Evolutionary conservation across 2,113 vertebrate species (phyloP), one percentile per base, ranked within the genome.

Genomic region (Platichthys flesus): DNA sequence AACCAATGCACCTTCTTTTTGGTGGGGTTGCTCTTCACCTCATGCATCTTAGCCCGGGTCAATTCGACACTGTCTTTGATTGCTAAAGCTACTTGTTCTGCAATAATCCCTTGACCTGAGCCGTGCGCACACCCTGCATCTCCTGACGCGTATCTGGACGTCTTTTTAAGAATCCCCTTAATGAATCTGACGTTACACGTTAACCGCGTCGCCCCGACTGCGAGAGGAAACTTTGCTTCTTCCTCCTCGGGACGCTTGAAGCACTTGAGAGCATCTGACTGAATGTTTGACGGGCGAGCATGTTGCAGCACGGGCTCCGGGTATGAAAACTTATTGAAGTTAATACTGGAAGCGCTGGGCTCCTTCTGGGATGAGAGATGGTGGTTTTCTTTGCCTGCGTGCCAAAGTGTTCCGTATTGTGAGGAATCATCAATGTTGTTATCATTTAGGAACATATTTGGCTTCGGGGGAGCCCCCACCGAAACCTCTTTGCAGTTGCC

Each of bases 21-120:
- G 12, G 75, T 51, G 0, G 42, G 54, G 0, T 37, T 62, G 71
- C 77, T 88, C 81, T 94, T 94, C 69, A 55, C 2, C 6, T 76
- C 85, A 72, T 89, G 94, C 18, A 71, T 84, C 88, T 94, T 98
- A 31, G 85, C 78, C 89, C 94, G 95, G 40, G 90, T 88, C 69
- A 98, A 64, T 74, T 98, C 97, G 57, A 98, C 83, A 67, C 97
- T 98, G 85, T 98, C 98, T 86, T 94, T 95, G 73, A 97, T 90
- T 56, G 90, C 90, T 71, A 91, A 85, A 20, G 94, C 87, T 18
- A 92, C 82, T 24, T 82, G 91, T 83, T 89, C 93, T 70, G 93
- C 91, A 83, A 94, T 94, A 61, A 67, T 82, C 47, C 93, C 84
- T 66, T 81, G 72, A 0, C 79, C 91, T 49, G 92, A 89, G 9